Evolutionary conservation across 1,140 invertebrate species (phyloP).

Genomic region (Saccostrea cuccullata): DNA sequence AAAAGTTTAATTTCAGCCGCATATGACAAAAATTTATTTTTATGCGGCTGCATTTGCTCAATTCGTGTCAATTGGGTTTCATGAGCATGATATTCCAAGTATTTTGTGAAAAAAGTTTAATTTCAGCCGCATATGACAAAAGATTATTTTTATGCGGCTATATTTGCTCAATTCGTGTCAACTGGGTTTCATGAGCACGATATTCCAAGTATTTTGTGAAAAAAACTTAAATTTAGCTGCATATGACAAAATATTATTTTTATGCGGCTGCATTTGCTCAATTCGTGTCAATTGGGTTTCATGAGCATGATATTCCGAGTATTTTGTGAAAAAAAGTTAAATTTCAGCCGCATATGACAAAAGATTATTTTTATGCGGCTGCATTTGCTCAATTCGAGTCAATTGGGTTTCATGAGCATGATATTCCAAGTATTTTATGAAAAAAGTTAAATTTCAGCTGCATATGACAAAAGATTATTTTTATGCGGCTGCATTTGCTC

Average conservation of each 20-base stretch:
- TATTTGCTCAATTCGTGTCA: background rate
- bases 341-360: too few species aligned
- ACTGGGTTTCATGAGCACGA: too few species aligned
- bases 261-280: background rate
- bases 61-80: background rate
- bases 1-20: too few species aligned
- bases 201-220: background rate
- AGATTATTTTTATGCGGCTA: background rate
- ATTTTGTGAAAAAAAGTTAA: background rate
- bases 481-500: too few species aligned
- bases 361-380: background rate
- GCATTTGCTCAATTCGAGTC: background rate
- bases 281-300: background rate
- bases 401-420: background rate
- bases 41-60: background rate
- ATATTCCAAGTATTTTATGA: background rate
- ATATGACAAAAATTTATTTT: background rate
- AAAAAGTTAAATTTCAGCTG: background rate
- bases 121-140: background rate
- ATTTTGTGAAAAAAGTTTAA: background rate
- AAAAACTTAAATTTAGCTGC: background rate
- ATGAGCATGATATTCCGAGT: background rate
- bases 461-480: too few species aligned
- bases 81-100: background rate
- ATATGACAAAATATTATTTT: too few species aligned